Conservation (phyloP, 1,140 invertebrate genomes). For the Manduca sexta region DNA sequence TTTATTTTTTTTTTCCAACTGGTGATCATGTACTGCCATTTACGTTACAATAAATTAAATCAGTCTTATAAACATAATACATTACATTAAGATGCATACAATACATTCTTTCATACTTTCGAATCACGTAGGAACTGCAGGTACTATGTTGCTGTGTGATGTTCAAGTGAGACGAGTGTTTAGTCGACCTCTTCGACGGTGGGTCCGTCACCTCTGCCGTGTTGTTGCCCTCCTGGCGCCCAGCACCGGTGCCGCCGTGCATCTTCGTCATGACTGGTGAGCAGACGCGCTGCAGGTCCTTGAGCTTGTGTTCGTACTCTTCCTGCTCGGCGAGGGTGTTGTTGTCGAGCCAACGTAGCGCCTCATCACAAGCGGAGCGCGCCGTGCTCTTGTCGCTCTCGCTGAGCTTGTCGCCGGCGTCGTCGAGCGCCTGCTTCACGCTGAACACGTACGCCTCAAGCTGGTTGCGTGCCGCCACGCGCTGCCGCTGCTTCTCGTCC, state of each 20-base stretch:
- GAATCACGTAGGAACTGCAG: too few species aligned
- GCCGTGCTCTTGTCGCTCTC: conserved; percentile 77
- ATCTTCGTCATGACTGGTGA: conserved; percentile 84
- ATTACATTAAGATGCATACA: too few species aligned
- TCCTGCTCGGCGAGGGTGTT: conserved; percentile 85
- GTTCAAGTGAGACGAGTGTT: conserved; percentile 15
- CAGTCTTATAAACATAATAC: conserved; percentile 2
- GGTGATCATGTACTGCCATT: too few species aligned
- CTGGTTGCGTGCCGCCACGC: conserved; percentile 84
- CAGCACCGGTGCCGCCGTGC: conserved; percentile 72
- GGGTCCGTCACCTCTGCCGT: conserved; percentile 67
- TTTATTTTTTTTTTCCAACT: too few species aligned
- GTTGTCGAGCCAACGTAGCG: conserved; percentile 75
- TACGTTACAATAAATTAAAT: conserved; percentile 7
- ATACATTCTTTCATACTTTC: too few species aligned
- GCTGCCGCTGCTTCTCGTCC: conserved; percentile 79
- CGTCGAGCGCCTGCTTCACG: conserved; percentile 79
- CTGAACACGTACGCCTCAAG: conserved; percentile 88
- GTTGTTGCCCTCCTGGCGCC: background rate
- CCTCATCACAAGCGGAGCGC: conserved; percentile 72
- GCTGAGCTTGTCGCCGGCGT: conserved; percentile 69
- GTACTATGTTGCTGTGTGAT: too few species aligned
- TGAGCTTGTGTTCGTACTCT: conserved; percentile 85
- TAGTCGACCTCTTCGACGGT: conserved; percentile 80
- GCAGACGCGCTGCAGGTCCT: conserved; percentile 81